Evolutionary conservation across 1,140 invertebrate genomes (phyloP).

Genomic region (roundworm (Caenorhabditis elegans)): WBcel235 BX284606.5:2046001-2046500

Average conservation of each 20-base stretch:
- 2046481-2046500: not conserved
- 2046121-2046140: not conserved
- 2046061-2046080: conserved; percentile 20
- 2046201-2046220: not conserved
- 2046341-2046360: conserved; percentile 39
- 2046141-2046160: not conserved
- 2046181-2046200: too few relatives aligned
- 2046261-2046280: not conserved
- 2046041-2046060: not conserved
- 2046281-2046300: conserved; percentile 30
- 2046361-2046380: conserved; percentile 6
- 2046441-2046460: conserved; percentile 11
- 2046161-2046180: not conserved
- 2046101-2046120: too few relatives aligned
- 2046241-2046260: conserved; percentile 15
- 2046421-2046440: not conserved
- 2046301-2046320: conserved; percentile 40
- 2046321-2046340: conserved; percentile 44
- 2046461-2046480: conserved; percentile 21
- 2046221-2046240: conserved; percentile 6
- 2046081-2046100: not conserved
- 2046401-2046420: not conserved
- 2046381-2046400: not conserved
- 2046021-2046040: too few relatives aligned
- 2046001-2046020: too few relatives aligned